Conservation (phyloP, 2,888 invertebrate species). For the Oxytorus armatus region DNA sequence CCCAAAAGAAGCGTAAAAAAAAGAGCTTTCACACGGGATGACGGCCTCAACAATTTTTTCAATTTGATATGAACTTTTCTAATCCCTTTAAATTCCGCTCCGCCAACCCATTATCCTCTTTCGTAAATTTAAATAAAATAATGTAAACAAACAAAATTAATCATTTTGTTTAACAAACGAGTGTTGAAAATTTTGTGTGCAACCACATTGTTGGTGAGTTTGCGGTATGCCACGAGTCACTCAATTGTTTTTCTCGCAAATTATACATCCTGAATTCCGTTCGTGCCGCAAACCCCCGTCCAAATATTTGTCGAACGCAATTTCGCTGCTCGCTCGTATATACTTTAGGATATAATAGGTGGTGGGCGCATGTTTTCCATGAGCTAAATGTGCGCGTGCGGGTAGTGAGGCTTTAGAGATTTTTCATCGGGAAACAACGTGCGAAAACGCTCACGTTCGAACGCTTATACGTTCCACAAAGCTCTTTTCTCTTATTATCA, state of each 20-base stretch:
- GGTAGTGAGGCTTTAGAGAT: not conserved
- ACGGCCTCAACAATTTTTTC: too few relatives aligned
- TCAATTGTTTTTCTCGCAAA: not conserved
- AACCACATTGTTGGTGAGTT: not conserved
- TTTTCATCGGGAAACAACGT: not conserved
- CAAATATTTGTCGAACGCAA: conserved; percentile 49
- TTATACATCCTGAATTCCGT: conserved; percentile 5
- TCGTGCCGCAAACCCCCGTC: conserved; percentile 1
- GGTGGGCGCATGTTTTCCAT: too few relatives aligned
- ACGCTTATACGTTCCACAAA: not conserved
- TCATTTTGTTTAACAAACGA: not conserved
- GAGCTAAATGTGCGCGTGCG: too few relatives aligned
- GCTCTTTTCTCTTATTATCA: not conserved
- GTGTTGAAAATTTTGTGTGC: not conserved
- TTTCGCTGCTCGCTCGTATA: not conserved
- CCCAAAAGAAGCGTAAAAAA: too few relatives aligned
- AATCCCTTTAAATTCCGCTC: too few relatives aligned
- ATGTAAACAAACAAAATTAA: too few relatives aligned
- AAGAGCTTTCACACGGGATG: too few relatives aligned
- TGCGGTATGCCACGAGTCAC: not conserved
- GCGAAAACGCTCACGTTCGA: conserved; percentile 12
- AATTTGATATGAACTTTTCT: too few relatives aligned
- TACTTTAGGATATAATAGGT: too few relatives aligned
- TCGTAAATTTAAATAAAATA: too few relatives aligned
- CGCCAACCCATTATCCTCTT: too few relatives aligned